Conservation (phyloP, 2,797 vertebrate species). For the Falco columbarius region DNA sequence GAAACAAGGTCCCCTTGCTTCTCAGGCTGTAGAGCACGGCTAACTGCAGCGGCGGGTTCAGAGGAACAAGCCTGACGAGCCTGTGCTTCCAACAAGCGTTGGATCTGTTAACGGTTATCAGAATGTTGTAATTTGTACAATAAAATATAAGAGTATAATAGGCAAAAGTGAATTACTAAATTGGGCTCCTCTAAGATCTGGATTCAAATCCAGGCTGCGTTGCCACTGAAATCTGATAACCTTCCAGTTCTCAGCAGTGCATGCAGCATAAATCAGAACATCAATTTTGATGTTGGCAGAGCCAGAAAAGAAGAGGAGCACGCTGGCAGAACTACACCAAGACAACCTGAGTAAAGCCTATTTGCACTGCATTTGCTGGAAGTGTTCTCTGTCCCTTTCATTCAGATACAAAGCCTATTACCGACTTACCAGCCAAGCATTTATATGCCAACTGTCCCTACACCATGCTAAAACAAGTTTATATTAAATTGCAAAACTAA, state of each 20-base stretch:
- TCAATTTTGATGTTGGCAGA: not conserved
- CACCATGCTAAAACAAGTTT: not conserved
- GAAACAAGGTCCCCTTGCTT: conserved; percentile 65
- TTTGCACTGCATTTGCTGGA: not conserved
- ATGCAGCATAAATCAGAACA: not conserved
- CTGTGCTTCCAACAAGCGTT: conserved; percentile 91
- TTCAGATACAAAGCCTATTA: not conserved
- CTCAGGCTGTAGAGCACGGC: not conserved
- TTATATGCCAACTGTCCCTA: not conserved
- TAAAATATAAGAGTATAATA: not conserved
- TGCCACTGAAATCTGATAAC: not conserved
- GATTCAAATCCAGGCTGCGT: not conserved
- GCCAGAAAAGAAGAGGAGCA: not conserved
- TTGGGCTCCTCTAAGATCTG: not conserved
- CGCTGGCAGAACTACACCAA: not conserved
- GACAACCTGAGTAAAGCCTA: not conserved
- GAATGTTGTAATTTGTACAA: not conserved
- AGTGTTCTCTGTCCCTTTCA: conserved; percentile 2
- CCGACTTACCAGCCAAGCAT: not conserved
- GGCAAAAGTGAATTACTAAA: not conserved
- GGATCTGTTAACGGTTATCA: conserved; percentile 80
- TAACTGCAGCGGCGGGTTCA: not conserved
- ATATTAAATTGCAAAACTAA: not conserved
- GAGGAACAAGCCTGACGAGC: conserved; percentile 42
- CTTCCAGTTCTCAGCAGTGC: not conserved